Evolutionary conservation across 2,113 vertebrate genomes (phyloP).

Genomic region (Tenrec ecaudatus): DNA sequence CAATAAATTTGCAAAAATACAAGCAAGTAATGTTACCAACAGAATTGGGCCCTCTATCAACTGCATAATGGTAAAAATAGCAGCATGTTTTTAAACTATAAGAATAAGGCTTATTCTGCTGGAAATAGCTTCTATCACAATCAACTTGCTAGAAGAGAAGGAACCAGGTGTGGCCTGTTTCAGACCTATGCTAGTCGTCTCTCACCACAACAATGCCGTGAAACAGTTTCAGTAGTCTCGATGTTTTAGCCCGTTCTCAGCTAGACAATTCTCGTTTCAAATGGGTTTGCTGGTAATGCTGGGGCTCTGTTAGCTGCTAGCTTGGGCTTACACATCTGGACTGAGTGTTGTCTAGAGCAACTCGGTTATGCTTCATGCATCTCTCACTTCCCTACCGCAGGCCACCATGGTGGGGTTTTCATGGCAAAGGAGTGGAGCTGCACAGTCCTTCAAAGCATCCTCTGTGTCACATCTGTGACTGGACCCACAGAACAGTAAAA

Average conservation of each 20-base stretch:
- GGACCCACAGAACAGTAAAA: slow-evolving; percentile 4
- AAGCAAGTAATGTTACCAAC: neutral
- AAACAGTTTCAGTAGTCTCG: neutral
- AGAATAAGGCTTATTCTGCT: neutral
- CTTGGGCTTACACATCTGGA: neutral
- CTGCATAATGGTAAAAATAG: neutral
- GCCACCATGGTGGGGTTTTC: neutral
- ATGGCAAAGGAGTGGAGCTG: neutral
- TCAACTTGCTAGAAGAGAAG: neutral
- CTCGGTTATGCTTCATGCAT: neutral
- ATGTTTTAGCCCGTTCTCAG: neutral
- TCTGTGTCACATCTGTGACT: neutral
- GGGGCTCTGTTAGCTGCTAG: neutral
- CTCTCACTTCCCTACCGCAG: neutral
- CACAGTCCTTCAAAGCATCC: neutral
- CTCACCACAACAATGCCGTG: neutral
- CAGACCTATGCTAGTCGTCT: neutral
- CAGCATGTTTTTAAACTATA: neutral
- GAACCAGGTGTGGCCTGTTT: neutral
- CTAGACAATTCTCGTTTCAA: neutral
- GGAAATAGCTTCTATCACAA: neutral
- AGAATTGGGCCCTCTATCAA: slow-evolving; percentile 8
- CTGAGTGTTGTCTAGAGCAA: neutral
- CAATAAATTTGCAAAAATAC: slow-evolving; percentile 10
- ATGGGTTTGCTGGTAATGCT: neutral